Base-by-base conservation (phyloP, 1,140 invertebrate genomes). In the Caerostris extrusa region DNA sequence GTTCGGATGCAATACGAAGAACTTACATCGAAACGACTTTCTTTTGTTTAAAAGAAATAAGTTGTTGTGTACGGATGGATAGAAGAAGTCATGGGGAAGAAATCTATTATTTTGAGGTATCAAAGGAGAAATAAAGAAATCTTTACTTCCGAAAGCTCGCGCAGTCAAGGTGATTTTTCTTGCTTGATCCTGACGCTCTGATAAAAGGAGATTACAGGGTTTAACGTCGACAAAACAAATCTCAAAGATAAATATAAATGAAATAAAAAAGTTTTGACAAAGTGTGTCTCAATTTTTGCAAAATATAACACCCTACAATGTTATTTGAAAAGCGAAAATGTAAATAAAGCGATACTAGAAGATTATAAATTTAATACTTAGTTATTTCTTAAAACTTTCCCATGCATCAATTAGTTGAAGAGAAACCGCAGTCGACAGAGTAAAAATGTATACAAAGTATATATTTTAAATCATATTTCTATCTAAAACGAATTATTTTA, bases 31-130 rank as follows among this genome's bases (percentile, higher is more conserved):
- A 34, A 77, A 50, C 69, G 34, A 12, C 19, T 77, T 77, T 50
- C 34, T 53, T 77, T 77, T 12, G 19, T 77, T 77, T 50, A 77
- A 77, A 77, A 71, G 34, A 77, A 77, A 10, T 71, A 53, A 34
- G 8, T 12, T 77, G 19, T 77, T 77, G 34, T 77, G 7, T 77
- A 12, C 3, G 60, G 60, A 14, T 34, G 3, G 34, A 8, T 77
- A 34, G 69, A 77, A 53, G 58, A 87, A 87, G 34, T 2, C 12
- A 10, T 10, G 7, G 19, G 19, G 19, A 61, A 89, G 34, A 34
- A 89, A 89, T 89, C 64, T 69, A 89, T 89, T 89, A 89, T 89
- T 89, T 89, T 69, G 12, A 89, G 34, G 87, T n/a, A 89, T 53
- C 60, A n/a, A 19, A 34, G n/a, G 64, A 57, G 19, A 89, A 89